Evolutionary conservation across 2,113 vertebrate species (phyloP).

Genomic region (Phocoena phocoena): DNA sequence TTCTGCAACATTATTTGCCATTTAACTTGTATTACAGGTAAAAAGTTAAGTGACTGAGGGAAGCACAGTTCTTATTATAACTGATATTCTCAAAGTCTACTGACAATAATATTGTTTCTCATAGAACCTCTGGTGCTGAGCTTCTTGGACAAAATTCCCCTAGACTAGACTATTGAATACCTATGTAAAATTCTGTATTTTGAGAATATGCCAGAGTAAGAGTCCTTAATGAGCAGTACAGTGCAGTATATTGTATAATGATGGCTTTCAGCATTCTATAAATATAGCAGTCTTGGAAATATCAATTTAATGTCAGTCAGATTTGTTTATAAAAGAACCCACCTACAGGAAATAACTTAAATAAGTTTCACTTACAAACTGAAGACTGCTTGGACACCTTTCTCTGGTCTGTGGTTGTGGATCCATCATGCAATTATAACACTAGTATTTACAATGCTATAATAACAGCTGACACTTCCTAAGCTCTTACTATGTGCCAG

Average conservation of each 20-base stretch:
- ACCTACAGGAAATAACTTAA: neutral
- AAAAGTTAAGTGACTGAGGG: neutral
- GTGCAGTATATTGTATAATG: neutral
- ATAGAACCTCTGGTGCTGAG: neutral
- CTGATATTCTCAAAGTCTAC: slow-evolving; percentile 8
- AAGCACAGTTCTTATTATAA: neutral
- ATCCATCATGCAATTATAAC: neutral
- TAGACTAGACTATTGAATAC: neutral
- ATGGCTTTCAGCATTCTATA: neutral
- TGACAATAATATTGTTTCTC: neutral
- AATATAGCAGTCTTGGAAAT: neutral
- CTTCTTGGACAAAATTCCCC: slow-evolving; percentile 6
- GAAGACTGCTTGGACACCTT: neutral
- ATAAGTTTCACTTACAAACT: neutral
- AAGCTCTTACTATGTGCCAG: neutral
- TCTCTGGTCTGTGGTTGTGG: neutral
- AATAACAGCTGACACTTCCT: neutral
- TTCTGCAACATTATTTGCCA: neutral
- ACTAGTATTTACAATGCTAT: neutral
- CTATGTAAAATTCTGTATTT: slow-evolving; percentile 1
- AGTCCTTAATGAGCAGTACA: neutral
- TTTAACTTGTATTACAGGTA: neutral
- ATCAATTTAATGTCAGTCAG: neutral
- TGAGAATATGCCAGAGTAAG: neutral
- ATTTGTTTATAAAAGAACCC: slow-evolving; percentile 20